Percentiles rank a stretch among this genome's conserved stretches.
Conservation (phyloP, 1,140 invertebrate species). For the Drosophila prosaltans region DNA sequence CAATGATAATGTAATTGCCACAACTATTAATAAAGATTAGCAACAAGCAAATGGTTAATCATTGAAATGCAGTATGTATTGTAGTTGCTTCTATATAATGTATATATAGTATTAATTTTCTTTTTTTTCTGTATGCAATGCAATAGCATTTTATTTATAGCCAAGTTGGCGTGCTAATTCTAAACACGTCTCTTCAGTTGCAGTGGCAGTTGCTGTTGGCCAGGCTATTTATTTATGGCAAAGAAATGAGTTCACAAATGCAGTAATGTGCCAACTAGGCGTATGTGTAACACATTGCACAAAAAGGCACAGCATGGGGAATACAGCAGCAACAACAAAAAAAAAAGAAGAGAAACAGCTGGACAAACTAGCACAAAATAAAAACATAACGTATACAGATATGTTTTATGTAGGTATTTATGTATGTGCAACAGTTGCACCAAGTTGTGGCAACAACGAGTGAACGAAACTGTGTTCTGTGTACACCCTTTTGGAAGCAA, state of each 20-base stretch:
- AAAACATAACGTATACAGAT: background rate
- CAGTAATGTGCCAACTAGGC: constrained; percentile 52
- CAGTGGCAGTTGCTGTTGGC: constrained; percentile 34
- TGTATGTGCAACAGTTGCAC: background rate
- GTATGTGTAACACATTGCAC: constrained; percentile 73
- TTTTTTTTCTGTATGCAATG: constrained; percentile 32
- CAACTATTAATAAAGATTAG: constrained; percentile 77
- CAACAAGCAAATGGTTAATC: constrained; percentile 47
- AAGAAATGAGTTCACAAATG: constrained; percentile 60
- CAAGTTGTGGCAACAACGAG: constrained; percentile 3
- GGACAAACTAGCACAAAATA: constrained; percentile 54
- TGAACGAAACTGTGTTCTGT: background rate
- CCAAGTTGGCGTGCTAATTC: constrained; percentile 66
- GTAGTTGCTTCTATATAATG: too few species aligned
- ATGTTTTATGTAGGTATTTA: background rate
- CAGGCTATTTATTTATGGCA: constrained; percentile 23
- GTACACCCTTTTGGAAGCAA: background rate
- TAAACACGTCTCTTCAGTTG: constrained; percentile 52
- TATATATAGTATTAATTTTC: background rate
- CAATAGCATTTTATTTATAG: constrained; percentile 75
- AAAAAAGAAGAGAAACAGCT: constrained; percentile 49
- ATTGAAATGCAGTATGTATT: constrained; percentile 20
- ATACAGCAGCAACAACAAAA: background rate
- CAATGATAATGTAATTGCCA: constrained; percentile 66
- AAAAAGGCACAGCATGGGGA: constrained; percentile 10